Base-by-base conservation (phyloP, 2,113 vertebrate genomes). In the Noturus placidus region DNA sequence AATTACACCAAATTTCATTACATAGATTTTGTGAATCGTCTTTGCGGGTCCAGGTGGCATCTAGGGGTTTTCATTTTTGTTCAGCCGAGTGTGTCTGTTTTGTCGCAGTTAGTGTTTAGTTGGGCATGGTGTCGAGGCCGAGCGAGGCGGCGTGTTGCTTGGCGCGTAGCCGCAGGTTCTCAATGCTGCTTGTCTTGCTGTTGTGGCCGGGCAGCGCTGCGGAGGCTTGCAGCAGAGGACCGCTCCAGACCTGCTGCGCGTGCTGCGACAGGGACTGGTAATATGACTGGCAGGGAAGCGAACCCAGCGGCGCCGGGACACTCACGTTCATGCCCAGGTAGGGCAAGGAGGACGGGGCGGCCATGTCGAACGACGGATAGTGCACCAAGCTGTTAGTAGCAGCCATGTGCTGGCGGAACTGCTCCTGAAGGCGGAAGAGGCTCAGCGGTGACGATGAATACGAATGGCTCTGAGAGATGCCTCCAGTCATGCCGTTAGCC, bases 121-220 rank as follows among this genome's bases (percentile, higher is more conserved):
- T 99, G 93, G 98, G 96, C 92, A 99, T 94, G 0, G 97, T 97
- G 93, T 99, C 98, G 56, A 99, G 96, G 92, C 98, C 98, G 92
- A 99, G 95, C 2, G 98, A 99, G 0, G 98, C 98, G 0, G 98
- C 97, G 0, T 99, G 98, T 92, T 99, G 98, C 92, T 99, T 99
- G 57, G 98, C 98, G 90, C 98, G 94, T 85, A 99, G 96, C 93
- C 98, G 94, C 87, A 99, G 96, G 94, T 99, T 99, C 93, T 99
- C 98, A 6, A 99, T 99, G 94, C 98, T 99, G 0, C 97, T 99
- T 3, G 97, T 99, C 96, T 99, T 99, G 97, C 97, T 99, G 97
- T 97, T 99, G 95, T 98, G 96, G 89, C 92, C 93, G n/a, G 95
- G 94, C 42, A 97, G 96, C 80, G 95, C 92, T 0, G 96, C 94